Evolutionary conservation across 2,797 vertebrate species (phyloP).

Genomic region (Zonotrichia albicollis): DNA sequence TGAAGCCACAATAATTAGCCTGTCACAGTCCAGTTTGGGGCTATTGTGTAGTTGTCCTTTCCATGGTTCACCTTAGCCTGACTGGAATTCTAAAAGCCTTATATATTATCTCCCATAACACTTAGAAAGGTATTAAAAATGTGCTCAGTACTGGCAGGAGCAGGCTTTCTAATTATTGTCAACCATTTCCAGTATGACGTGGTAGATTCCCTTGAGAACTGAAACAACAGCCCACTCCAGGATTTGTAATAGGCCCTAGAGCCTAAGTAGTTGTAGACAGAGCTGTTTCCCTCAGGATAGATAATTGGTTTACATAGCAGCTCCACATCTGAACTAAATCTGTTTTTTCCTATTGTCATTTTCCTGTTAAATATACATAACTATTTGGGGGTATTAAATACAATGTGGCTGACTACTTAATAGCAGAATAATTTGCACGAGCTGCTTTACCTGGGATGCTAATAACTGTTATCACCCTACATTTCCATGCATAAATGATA

Average conservation of each 20-base stretch:
- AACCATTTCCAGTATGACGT: constrained; percentile 84
- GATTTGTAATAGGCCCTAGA: constrained; percentile 86
- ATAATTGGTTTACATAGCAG: constrained; percentile 87
- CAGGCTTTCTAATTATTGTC: constrained; percentile 84
- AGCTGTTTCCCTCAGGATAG: constrained; percentile 81
- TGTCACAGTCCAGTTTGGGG: constrained; percentile 95
- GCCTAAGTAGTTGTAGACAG: constrained; percentile 86
- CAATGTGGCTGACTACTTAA: constrained; percentile 69
- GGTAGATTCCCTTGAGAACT: constrained; percentile 82
- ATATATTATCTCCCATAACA: constrained; percentile 86
- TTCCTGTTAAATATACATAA: constrained; percentile 78
- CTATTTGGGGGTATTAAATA: constrained; percentile 76
- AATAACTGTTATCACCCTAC: constrained; percentile 64
- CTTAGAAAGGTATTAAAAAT: constrained; percentile 85
- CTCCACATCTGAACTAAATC: constrained; percentile 82
- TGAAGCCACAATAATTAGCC: constrained; percentile 96
- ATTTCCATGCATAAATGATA: constrained; percentile 72
- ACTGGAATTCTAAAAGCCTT: constrained; percentile 87
- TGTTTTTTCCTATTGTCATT: constrained; percentile 76
- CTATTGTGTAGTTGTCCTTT: constrained; percentile 95
- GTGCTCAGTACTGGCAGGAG: constrained; percentile 80
- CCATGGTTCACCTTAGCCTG: constrained; percentile 86
- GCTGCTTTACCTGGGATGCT: constrained; percentile 73
- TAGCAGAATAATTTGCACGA: constrained; percentile 73
- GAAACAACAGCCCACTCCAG: constrained; percentile 82